phyloP scores from a whole-genome alignment of 2,888 invertebrate species.

The Campoplex nolae region DNA sequence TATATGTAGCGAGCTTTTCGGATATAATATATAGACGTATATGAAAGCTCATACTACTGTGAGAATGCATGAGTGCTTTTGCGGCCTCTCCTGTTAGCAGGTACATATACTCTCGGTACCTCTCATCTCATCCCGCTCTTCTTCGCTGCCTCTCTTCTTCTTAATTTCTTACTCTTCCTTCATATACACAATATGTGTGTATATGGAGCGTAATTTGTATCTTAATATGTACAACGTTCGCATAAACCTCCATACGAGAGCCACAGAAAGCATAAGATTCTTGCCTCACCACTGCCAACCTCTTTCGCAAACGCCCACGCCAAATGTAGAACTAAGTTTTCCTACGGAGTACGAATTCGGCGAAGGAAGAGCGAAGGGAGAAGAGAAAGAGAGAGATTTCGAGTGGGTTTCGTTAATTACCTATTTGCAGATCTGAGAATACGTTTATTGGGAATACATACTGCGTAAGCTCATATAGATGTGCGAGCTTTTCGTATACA shows the following conservation, averaged over 20 bases:
- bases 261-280: constrained; percentile 11
- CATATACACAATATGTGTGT: neutral
- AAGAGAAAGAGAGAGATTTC: neutral
- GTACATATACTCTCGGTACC: constrained; percentile 21
- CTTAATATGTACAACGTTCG: constrained; percentile 4
- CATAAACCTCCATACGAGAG: neutral
- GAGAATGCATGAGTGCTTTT: constrained; percentile 67
- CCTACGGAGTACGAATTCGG: neutral
- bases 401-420: neutral
- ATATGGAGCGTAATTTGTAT: neutral
- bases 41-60: constrained; percentile 33
- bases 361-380: neutral
- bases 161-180: neutral
- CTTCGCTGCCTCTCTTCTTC: neutral
- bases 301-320: neutral
- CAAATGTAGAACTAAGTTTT: neutral
- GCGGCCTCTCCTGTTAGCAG: constrained; percentile 59
- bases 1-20: neutral
- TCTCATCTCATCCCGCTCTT: neutral
- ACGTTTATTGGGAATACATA: constrained; percentile 1
- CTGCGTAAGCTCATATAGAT: neutral
- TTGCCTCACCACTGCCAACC: neutral
- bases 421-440: constrained; percentile 1
- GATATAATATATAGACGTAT: neutral
- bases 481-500: neutral